Base-by-base conservation (phyloP, 2,113 vertebrate genomes). In the Accipiter cooperii region DNA sequence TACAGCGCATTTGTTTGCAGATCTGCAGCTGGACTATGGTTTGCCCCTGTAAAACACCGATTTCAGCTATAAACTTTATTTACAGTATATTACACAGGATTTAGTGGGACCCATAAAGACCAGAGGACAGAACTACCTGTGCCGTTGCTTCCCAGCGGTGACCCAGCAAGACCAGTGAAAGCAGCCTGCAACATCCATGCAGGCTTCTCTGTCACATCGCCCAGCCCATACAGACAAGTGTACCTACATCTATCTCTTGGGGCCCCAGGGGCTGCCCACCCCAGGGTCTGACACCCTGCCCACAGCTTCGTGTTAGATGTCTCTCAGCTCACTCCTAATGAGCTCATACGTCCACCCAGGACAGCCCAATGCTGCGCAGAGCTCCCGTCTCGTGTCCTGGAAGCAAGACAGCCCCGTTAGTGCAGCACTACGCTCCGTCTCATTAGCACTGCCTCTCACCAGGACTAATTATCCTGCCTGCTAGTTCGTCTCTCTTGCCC, bases 51-150 rank as follows among this genome's bases (percentile, higher is more conserved):
- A 92, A 95, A 97, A 78, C 82, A 93, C 47, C 25, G 1, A 68
- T 90, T 89, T 88, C 70, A 86, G 66, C 81, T 93, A 75, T 80
- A 95, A 95, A 69, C 34, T 61, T 93, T 84, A 93, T 76, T 94
- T 95, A 81, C 61, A 76, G 57, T 76, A 65, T 28, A 65, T 83
- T 85, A 82, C 49, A 46, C 10, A 29, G 80, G 80, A 93, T 90
- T 95, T 87, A 89, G 92, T 79, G 77, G 89, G 44, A 94, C 29
- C 61, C 63, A 61, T 92, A 90, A 95, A 76, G 87, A 84, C 42
- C 54, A 44, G 49, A 47, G 86, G 90, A 87, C 26, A 91, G 84
- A 93, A 69, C 29, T 82, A 54, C 61, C 36, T 4, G 1, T 19
- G n/a, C 73, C 14, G 0, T 24, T 89, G 34, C 31, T 52, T 90